Evolutionary conservation across 1,140 invertebrate species (phyloP).

Genomic region (Caerostris darwini): DNA sequence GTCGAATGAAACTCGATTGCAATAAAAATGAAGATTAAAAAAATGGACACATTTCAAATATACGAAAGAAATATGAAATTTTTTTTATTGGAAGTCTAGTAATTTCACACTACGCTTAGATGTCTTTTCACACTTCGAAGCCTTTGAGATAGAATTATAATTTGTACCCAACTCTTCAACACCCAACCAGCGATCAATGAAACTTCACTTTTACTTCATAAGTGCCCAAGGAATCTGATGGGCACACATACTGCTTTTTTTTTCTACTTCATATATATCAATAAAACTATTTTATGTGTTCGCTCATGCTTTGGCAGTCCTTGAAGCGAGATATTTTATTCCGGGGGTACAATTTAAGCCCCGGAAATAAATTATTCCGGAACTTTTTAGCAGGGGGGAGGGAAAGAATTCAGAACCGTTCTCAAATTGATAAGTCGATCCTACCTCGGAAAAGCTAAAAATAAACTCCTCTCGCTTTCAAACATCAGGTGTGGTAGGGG

Average conservation of each 20-base stretch:
- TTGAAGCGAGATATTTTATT: slow-evolving; percentile 28
- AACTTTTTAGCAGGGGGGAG: neutral
- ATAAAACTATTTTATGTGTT: slow-evolving; percentile 4
- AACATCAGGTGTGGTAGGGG: no score
- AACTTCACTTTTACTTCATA: neutral
- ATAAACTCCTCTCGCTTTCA: no score
- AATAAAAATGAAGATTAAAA: no score
- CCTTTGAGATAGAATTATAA: neutral
- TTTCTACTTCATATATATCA: no score
- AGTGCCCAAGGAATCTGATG: neutral
- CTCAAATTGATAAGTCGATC: no score
- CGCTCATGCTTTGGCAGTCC: neutral
- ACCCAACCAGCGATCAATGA: neutral
- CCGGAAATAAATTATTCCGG: slow-evolving; percentile 38
- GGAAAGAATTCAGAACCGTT: no score
- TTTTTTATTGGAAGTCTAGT: neutral
- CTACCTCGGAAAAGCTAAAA: no score
- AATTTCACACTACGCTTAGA: neutral
- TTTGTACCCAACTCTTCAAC: neutral
- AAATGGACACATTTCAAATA: neutral
- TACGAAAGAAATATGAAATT: neutral
- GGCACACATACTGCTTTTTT: slow-evolving; percentile 5
- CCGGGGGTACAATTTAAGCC: slow-evolving; percentile 1
- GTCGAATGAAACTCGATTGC: no score
- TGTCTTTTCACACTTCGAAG: neutral